Conservation (phyloP, 2,113 vertebrate genomes). For the Thalassarche chlororhynchos region DNA sequence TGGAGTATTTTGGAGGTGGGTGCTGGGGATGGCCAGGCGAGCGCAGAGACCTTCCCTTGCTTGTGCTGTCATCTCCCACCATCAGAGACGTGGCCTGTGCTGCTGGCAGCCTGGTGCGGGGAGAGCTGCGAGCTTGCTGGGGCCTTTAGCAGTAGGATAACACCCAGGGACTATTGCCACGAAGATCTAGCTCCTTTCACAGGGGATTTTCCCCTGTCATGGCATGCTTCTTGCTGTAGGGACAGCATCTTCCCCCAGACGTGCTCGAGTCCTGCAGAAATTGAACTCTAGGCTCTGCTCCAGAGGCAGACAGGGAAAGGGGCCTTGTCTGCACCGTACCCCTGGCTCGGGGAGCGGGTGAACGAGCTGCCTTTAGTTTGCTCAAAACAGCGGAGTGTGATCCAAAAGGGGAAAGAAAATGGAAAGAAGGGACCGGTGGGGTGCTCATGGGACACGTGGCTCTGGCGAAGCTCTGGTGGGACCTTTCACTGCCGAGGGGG, state of each 20-base stretch:
- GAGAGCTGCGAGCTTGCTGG: neutral
- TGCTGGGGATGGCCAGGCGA: neutral
- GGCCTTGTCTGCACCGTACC: too few species aligned
- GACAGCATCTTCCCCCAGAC: neutral
- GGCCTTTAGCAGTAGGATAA: neutral
- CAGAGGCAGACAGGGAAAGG: neutral
- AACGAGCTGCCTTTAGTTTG: neutral
- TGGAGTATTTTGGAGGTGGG: neutral
- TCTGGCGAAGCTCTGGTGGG: neutral
- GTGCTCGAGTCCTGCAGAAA: neutral
- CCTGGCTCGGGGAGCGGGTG: neutral
- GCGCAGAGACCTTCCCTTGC: neutral
- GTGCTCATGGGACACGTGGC: neutral
- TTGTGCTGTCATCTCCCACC: neutral
- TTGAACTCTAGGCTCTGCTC: neutral
- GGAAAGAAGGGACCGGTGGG: neutral
- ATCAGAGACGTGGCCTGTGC: accelerated
- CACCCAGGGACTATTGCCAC: neutral
- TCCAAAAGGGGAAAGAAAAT: neutral
- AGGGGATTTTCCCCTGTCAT: accelerated
- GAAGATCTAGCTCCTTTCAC: neutral
- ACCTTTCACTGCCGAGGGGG: neutral
- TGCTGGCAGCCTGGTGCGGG: neutral
- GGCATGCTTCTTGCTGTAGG: neutral
- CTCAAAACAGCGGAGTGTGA: neutral